Evolutionary conservation across 2,797 vertebrate species (phyloP), one percentile per base, ranked within the genome.

Genomic region (Schizopygopsis malacanthus): DNA sequence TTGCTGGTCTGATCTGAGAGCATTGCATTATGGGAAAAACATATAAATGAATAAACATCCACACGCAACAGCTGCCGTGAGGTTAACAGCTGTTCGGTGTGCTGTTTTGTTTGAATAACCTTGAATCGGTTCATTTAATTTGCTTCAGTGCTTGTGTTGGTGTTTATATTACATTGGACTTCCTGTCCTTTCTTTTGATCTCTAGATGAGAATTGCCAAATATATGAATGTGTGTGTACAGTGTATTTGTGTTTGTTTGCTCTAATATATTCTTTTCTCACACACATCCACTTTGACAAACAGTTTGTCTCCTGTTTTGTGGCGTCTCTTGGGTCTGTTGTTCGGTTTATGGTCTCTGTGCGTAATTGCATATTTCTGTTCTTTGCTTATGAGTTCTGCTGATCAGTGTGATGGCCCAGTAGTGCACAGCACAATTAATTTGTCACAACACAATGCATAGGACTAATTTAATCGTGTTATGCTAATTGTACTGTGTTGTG

Each of bases 61-160:
- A 45, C 76, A 81, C 28, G 52, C 8, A 25, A 25, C 56, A 70
- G 56, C 41, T 85, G 22, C 10, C n/a, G 13, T 61, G 16, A 77
- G 76, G 52, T 81, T 71, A 39, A 78, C 45, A 78, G 37, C 47
- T 45, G 84, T 73, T 78, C 56, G 37, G 82, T 83, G 54, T 22
- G 7, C 69, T 12, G 73, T 20, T 76, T 18, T 85, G 52, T 89
- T 85, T 88, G 67, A 73, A 82, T 85, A 84, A 86, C 85, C 87
- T 84, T 78, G 69, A 89, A 73, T 90, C 85, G 86, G 83, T 86
- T 87, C 77, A 15, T 76, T 71, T 90, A 61, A 91, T 92, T 90
- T 88, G 88, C 54, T 79, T 61, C 52, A 86, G 88, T 54, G 45
- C 76, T 71, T 9, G 0, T 59, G n/a, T 72, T n/a, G 16, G n/a